Conservation (phyloP, 2,888 invertebrate genomes). For the Brachycybe producta region DNA sequence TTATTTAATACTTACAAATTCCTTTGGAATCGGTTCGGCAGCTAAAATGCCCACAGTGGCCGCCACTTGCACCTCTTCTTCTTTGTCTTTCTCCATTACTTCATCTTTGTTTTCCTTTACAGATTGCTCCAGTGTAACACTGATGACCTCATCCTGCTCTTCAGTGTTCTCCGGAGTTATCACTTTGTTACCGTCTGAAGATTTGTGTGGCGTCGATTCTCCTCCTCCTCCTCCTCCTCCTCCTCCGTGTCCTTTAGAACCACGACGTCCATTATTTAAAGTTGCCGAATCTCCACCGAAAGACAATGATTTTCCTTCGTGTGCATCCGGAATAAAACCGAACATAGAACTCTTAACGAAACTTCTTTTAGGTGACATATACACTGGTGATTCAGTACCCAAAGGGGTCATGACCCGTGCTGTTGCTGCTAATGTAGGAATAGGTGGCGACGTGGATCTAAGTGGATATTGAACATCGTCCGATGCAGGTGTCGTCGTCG, state of each 20-base stretch:
- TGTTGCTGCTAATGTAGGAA: slow-evolving; percentile 6
- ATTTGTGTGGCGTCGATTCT: too few species aligned
- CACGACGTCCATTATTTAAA: neutral
- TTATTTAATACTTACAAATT: slow-evolving; percentile 3
- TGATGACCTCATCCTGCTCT: slow-evolving; percentile 9
- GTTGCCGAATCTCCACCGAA: slow-evolving; percentile 4
- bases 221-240: too few species aligned
- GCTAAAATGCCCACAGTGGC: neutral
- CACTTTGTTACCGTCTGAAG: too few species aligned
- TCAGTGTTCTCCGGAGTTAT: too few species aligned
- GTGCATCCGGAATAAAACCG: slow-evolving; percentile 29
- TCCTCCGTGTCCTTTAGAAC: neutral
- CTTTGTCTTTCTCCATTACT: slow-evolving; percentile 12
- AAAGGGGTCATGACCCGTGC: slow-evolving; percentile 9
- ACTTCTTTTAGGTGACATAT: slow-evolving; percentile 9
- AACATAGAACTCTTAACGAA: slow-evolving; percentile 28
- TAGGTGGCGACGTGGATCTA: slow-evolving; percentile 2
- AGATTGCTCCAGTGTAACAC: slow-evolving; percentile 9
- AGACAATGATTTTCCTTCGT: slow-evolving; percentile 24
- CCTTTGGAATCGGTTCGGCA: slow-evolving; percentile 2
- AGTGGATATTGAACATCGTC: too few species aligned
- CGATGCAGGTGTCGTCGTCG: too few species aligned
- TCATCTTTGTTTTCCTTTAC: slow-evolving; percentile 29
- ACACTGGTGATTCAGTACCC: slow-evolving; percentile 11
- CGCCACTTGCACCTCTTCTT: slow-evolving; percentile 2